phyloP scores from a whole-genome alignment of 1,140 invertebrate species.

The Lamellibrachia luymesi region DNA sequence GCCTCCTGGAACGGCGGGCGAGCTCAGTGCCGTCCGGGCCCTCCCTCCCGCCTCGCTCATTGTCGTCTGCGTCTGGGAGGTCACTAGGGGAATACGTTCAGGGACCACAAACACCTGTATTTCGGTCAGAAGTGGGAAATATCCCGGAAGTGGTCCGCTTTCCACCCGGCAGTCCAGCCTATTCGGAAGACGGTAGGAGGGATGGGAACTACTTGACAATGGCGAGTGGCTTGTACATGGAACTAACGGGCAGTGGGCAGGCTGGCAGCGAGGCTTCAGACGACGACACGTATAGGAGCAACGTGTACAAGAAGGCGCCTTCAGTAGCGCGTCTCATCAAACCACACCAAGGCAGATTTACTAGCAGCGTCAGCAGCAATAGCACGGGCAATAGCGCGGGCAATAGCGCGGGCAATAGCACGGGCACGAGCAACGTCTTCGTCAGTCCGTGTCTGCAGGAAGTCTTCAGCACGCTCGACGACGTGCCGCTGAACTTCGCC shows the following conservation, averaged over 20 bases:
- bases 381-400: neutral
- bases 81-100: neutral
- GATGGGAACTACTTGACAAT: neutral
- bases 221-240: neutral
- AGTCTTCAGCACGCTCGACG: neutral
- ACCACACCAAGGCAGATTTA: neutral
- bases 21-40: neutral
- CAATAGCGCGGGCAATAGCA: neutral
- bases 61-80: neutral
- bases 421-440: neutral
- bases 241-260: neutral
- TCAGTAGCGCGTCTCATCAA: neutral
- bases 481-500: conserved; percentile 15
- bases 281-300: neutral
- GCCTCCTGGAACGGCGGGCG: neutral
- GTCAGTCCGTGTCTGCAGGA: neutral
- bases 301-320: neutral
- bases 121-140: neutral
- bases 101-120: neutral
- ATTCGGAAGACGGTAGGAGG: neutral
- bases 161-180: neutral
- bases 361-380: neutral
- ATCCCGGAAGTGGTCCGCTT: neutral
- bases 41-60: neutral
- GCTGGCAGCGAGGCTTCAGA: neutral